A percentile compares a stretch with the other conserved stretches of the same genome.
Conservation (phyloP, 2,113 vertebrate species). For the Lethenteron reissneri region DNA sequence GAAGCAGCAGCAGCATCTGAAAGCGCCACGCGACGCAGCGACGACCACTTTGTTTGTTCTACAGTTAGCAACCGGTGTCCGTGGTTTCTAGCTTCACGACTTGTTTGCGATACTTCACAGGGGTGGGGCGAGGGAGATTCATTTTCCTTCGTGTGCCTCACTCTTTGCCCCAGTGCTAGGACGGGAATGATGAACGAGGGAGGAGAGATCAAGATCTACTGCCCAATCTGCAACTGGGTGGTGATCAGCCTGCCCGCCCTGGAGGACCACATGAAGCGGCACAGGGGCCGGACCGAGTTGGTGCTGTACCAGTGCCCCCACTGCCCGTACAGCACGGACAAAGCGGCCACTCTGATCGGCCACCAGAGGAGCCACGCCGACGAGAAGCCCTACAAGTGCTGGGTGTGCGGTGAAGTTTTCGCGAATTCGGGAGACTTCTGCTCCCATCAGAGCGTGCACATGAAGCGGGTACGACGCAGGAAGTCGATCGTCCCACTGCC, state of each 20-base stretch:
- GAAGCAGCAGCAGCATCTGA: too few relatives aligned
- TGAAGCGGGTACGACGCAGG: neutral
- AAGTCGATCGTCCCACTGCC: neutral
- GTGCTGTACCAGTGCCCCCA: conserved; percentile 1
- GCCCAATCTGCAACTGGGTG: too few relatives aligned
- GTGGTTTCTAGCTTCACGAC: too few relatives aligned
- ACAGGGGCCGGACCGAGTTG: neutral
- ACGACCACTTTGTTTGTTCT: too few relatives aligned
- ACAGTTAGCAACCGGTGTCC: too few relatives aligned
- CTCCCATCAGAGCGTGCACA: neutral
- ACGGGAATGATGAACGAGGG: too few relatives aligned
- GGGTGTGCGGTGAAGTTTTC: neutral
- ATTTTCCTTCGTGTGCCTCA: too few relatives aligned
- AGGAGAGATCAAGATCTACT: too few relatives aligned
- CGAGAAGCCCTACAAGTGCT: neutral
- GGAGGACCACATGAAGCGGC: conserved; percentile 3
- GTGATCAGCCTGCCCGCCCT: neutral
- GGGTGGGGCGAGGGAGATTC: too few relatives aligned
- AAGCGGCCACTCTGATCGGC: neutral
- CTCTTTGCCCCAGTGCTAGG: too few relatives aligned
- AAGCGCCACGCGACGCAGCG: too few relatives aligned
- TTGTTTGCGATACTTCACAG: too few relatives aligned
- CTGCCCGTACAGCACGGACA: conserved; percentile 1
- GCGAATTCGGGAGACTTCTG: neutral
- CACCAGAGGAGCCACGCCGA: neutral